phyloP scores from a whole-genome alignment of 2,797 vertebrate genomes.

The Malurus leucopterus region DNA sequence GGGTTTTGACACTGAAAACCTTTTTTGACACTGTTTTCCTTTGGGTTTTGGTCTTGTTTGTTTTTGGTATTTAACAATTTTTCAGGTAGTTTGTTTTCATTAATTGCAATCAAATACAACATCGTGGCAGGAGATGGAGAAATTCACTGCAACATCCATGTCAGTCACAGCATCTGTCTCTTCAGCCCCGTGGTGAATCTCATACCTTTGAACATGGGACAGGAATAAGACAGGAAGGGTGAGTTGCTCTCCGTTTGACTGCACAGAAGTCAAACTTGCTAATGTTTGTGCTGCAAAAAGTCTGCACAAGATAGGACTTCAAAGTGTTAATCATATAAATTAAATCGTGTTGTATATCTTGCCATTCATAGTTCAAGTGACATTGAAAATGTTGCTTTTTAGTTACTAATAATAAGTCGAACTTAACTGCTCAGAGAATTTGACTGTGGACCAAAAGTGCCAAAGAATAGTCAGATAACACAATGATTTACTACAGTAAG shows the following conservation, averaged over 20 bases:
- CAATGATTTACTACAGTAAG: background rate
- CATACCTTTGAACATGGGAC: background rate
- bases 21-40: background rate
- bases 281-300: background rate
- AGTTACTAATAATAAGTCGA: background rate
- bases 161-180: background rate
- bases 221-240: background rate
- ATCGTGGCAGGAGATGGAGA: background rate
- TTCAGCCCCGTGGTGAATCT: background rate
- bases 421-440: background rate
- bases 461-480: background rate
- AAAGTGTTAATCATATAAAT: background rate
- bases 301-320: background rate
- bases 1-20: background rate
- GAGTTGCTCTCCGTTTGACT: accelerated
- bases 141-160: background rate
- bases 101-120: background rate
- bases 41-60: background rate
- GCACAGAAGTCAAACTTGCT: too few relatives aligned
- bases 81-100: background rate
- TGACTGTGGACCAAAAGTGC: background rate
- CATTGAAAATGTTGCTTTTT: background rate
- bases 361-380: background rate
- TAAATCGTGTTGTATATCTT: background rate
- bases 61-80: background rate